Base-by-base conservation (phyloP, 2,888 invertebrate genomes). In the Rhopalosiphum nymphaeae region DNA sequence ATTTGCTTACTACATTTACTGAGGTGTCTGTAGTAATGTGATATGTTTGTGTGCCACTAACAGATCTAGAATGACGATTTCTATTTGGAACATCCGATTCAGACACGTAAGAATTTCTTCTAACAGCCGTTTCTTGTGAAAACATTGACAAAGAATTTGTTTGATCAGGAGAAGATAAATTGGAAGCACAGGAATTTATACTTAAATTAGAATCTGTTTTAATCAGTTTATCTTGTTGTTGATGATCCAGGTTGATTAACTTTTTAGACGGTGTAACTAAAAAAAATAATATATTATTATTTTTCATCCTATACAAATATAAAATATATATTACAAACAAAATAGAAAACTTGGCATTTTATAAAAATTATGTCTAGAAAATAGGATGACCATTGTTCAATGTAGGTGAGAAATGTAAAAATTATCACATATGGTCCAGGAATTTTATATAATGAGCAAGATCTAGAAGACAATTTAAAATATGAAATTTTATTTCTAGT, bases 1-100 rank as follows among this genome's bases (percentile, higher is more conserved):
- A 96, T 96, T 97, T 98, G 95, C 98, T 98, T 95, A 97, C 97
- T 92, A 97, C 96, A 13, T 95, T 95, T 36, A 89, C 56, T n/a
- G 89, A 61, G 0, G 86, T 46, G n/a, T 92, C 92, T 4, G 86
- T 86, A 61, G 36, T 56, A 46, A 89, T 84, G 26, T 89, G 78
- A 93, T 57, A 89, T 11, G 95, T 95, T 92, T 95, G 96, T 5
- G 97, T 96, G 0, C 97, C 96, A 95, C 97, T 97, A 29, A 97
- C 96, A 13, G 97, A 97, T 93, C 97, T 96, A 95, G 96, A 96
- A 95, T 97, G 91, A 44, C 36, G 93, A 56, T 89, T 89, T 42
- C 9, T 89, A 57, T 36, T 84, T 36, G 53, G 0, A 13, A 46
- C 36, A 0, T 10, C 26, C 0, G 84, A 57, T n/a, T 93, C 93